phyloP scores from a whole-genome alignment of 2,888 invertebrate species.

The Congeria kusceri region DNA sequence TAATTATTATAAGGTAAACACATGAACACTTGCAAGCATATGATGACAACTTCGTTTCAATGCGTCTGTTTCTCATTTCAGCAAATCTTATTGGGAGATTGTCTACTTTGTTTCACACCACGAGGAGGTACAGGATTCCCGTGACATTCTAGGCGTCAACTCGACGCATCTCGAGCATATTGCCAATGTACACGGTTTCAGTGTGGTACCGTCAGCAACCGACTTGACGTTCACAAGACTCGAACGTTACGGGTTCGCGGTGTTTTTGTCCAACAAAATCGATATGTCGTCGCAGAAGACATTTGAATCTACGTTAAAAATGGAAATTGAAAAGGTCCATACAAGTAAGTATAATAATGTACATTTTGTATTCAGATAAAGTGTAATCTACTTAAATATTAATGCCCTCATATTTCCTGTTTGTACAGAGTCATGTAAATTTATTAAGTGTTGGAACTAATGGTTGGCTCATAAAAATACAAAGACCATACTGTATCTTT shows the following conservation, averaged over 20 bases:
- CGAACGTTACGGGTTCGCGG: conserved; percentile 43
- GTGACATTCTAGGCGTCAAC: conserved; percentile 51
- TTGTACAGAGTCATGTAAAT: too few relatives aligned
- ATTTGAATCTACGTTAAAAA: conserved; percentile 36
- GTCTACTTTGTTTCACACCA: conserved; percentile 59
- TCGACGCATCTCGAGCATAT: conserved; percentile 27
- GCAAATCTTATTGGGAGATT: conserved; percentile 65
- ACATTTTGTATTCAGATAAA: too few relatives aligned
- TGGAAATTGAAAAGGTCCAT: conserved; percentile 43
- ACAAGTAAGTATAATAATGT: conserved; percentile 30
- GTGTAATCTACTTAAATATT: too few relatives aligned
- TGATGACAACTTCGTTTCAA: too few relatives aligned
- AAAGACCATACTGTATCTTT: too few relatives aligned
- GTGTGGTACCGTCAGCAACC: conserved; percentile 20
- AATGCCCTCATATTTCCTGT: too few relatives aligned
- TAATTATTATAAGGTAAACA: too few relatives aligned
- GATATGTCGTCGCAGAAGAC: conserved; percentile 38
- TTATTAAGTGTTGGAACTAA: too few relatives aligned
- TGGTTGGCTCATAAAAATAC: too few relatives aligned
- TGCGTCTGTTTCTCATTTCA: conserved; percentile 20
- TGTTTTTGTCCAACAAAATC: conserved; percentile 60
- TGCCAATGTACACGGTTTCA: conserved; percentile 43
- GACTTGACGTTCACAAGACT: conserved; percentile 41
- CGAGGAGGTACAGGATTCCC: conserved; percentile 48
- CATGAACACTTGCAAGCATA: too few relatives aligned